Base-by-base conservation (phyloP, 2,888 invertebrate genomes). In the Buathra laborator region DNA sequence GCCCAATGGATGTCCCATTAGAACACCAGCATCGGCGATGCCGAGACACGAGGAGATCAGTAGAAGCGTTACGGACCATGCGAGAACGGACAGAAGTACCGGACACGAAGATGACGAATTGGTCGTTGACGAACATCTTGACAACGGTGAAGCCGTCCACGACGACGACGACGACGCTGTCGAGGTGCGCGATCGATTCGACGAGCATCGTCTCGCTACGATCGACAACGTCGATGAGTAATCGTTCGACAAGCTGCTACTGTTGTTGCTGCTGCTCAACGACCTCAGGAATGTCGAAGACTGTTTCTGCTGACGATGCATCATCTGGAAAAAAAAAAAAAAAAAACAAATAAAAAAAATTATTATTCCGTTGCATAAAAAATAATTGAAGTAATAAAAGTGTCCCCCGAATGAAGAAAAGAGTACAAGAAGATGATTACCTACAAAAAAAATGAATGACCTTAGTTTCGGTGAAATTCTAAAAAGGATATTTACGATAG, bases 1-100 rank as follows among this genome's bases (percentile, higher is more conserved):
- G 93, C 97, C 96, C 92, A 98, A 95, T 94, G 97, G 97, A 94
- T 98, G 98, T 89, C 94, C 94, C 90, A 94, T 94, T 51, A 94
- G 90, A 77, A 93, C 91, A 48, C 93, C 92, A 56, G 94, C 93
- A 78, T 94, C 93, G 86, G 94, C 92, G 79, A 92, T 88, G 48
- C 92, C 93, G 86, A 94, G 90, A 85, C 93, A 94, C 59, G 94
- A 94, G 71, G 93, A 93, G 66, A 94, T 92, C 86, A 94, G 90
- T 62, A 94, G 89, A 67, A 94, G 89, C 86, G 94, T 92, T 87
- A 94, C 90, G 48, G 93, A 92, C 92, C 93, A 93, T 48, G 92
- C 93, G 93, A 94, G 91, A 93, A 94, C 90, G 91, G 94, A 93
- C 43, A 92, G 86, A 67, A 93, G 94, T 79, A 93, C 91, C 67